Conservation (phyloP, 1,140 invertebrate genomes). For the Yoshiicerus persimilis region DNA sequence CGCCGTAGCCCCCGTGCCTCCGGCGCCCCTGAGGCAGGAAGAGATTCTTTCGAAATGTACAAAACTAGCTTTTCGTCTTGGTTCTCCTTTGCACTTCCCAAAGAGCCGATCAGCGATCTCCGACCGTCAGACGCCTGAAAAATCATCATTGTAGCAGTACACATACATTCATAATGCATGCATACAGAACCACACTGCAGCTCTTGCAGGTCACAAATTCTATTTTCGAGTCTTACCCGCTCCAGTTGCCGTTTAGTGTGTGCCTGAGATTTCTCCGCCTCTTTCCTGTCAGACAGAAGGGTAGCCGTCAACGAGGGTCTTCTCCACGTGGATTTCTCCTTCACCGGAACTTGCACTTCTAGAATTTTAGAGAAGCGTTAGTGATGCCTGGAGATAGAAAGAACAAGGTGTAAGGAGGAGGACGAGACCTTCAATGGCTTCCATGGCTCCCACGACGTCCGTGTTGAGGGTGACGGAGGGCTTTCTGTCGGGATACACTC, state of each 20-base stretch:
- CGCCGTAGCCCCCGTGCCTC: conserved; percentile 41
- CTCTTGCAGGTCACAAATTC: neutral
- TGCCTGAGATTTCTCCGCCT: neutral
- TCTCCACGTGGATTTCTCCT: conserved; percentile 75
- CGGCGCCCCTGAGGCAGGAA: conserved; percentile 45
- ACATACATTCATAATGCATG: neutral
- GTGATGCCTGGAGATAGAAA: neutral
- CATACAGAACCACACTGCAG: neutral
- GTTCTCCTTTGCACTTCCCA: conserved; percentile 53
- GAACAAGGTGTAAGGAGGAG: neutral
- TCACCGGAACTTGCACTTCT: conserved; percentile 67
- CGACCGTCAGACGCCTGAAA: conserved; percentile 32
- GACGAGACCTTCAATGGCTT: conserved; percentile 76
- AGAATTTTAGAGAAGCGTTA: conserved; percentile 48
- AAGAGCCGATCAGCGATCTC: conserved; percentile 55
- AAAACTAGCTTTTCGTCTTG: conserved; percentile 63
- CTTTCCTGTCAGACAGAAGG: neutral
- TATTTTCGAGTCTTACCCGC: neutral
- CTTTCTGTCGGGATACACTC: conserved; percentile 75
- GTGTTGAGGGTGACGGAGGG: conserved; percentile 75
- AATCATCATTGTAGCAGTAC: neutral
- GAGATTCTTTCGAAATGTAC: conserved; percentile 59
- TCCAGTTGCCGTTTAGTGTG: neutral
- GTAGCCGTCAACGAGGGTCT: conserved; percentile 57
- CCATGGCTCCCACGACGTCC: conserved; percentile 79